phyloP scores from a whole-genome alignment of 1,140 invertebrate species.

The Theocolax elegans region DNA sequence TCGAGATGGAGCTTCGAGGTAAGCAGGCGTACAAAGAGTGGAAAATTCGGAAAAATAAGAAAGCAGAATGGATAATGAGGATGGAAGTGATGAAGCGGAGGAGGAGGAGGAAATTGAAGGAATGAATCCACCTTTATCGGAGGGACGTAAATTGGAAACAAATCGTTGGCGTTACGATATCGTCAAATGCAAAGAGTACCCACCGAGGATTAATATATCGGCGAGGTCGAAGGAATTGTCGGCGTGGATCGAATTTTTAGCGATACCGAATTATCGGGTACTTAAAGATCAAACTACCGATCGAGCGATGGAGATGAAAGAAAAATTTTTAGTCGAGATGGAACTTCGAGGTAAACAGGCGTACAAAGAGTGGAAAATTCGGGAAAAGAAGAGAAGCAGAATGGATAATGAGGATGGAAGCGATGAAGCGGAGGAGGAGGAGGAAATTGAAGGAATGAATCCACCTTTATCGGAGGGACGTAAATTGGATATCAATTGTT shows the following conservation, averaged over 20 bases:
- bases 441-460: not conserved
- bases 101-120: not conserved
- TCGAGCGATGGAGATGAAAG: constrained; percentile 43
- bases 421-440: not conserved
- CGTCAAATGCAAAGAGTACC: not conserved
- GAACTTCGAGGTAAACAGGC: constrained; percentile 46
- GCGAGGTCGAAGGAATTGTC: too few species aligned
- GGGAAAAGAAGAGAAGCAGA: not conserved
- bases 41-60: not conserved
- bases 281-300: constrained; percentile 45
- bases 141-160: constrained; percentile 25
- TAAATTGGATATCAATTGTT: constrained; percentile 41
- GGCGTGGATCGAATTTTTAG: constrained; percentile 43
- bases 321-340: constrained; percentile 36
- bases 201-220: not conserved
- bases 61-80: constrained; percentile 8
- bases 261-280: constrained; percentile 44
- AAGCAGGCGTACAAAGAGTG: constrained; percentile 43
- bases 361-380: constrained; percentile 3
- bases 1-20: constrained; percentile 40
- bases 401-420: constrained; percentile 3
- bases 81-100: not conserved
- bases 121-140: too few species aligned
- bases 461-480: too few species aligned
- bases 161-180: constrained; percentile 48